Evolutionary conservation across 2,888 invertebrate species (phyloP).

Genomic region (Meteorus cinctellus): DNA sequence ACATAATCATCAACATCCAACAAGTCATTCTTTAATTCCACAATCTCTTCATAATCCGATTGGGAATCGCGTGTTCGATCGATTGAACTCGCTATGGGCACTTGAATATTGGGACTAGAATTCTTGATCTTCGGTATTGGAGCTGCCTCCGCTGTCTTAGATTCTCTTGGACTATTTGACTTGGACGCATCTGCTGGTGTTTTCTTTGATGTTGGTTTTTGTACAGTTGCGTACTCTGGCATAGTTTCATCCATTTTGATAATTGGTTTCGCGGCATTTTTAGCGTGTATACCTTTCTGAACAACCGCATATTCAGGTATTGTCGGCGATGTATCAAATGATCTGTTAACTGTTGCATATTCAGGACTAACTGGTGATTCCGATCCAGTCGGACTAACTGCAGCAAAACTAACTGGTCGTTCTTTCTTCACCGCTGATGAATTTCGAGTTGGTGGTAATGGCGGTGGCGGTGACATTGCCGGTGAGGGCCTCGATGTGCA

Average conservation of each 20-base stretch:
- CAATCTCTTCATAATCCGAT: conserved; percentile 53
- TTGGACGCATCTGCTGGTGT: conserved; percentile 47
- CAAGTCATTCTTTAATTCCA: conserved; percentile 53
- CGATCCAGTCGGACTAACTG: conserved; percentile 54
- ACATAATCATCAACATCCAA: conserved; percentile 60
- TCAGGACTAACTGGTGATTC: conserved; percentile 64
- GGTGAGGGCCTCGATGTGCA: conserved; percentile 73
- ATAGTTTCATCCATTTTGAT: conserved; percentile 46
- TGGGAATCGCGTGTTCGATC: conserved; percentile 41
- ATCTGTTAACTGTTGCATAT: conserved; percentile 66
- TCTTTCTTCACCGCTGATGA: conserved; percentile 64
- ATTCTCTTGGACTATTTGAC: conserved; percentile 42
- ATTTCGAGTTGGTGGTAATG: conserved; percentile 66
- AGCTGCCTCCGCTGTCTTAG: conserved; percentile 39
- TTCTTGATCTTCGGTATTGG: conserved; percentile 44
- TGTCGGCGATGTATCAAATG: conserved; percentile 61
- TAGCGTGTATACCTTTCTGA: conserved; percentile 58
- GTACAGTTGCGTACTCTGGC: conserved; percentile 69
- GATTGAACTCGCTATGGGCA: conserved; percentile 13
- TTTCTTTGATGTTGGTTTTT: conserved; percentile 54
- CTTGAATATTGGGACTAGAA: conserved; percentile 58
- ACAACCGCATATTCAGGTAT: conserved; percentile 69
- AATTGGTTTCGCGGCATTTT: conserved; percentile 45
- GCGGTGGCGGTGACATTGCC: conserved; percentile 74
- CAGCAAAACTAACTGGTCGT: conserved; percentile 65